phyloP scores from a whole-genome alignment of 2,888 invertebrate genomes.

The Dasypogon diadema region DNA sequence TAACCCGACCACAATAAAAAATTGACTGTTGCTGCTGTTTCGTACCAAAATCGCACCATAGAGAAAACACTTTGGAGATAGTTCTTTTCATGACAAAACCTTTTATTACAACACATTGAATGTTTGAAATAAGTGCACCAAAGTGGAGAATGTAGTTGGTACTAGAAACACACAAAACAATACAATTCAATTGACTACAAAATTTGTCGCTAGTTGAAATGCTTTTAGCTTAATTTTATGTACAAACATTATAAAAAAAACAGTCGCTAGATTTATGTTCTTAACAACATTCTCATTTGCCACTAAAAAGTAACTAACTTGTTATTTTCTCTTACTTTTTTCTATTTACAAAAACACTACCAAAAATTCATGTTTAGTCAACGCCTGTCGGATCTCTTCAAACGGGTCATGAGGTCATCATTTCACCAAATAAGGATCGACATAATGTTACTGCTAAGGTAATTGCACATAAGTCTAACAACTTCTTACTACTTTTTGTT shows the following conservation, averaged over 20 bases:
- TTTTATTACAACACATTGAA: too few relatives aligned
- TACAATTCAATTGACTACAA: too few relatives aligned
- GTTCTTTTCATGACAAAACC: too few relatives aligned
- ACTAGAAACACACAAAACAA: too few relatives aligned
- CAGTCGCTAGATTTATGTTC: slow-evolving; percentile 29
- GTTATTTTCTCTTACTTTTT: slow-evolving; percentile 21
- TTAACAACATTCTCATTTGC: slow-evolving; percentile 17
- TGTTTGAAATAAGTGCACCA: too few relatives aligned
- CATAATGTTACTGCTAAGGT: slow-evolving; percentile 86
- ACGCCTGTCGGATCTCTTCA: slow-evolving; percentile 93
- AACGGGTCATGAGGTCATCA: slow-evolving; percentile 90
- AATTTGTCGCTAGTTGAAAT: background rate
- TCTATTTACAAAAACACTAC: slow-evolving; percentile 10
- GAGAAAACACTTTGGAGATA: too few relatives aligned
- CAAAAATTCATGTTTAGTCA: slow-evolving; percentile 75
- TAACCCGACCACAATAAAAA: too few relatives aligned
- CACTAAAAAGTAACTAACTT: slow-evolving; percentile 50
- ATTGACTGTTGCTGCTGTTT: too few relatives aligned
- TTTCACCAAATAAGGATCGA: slow-evolving; percentile 90
- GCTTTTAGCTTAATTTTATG: background rate
- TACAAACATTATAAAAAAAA: background rate
- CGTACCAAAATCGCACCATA: too few relatives aligned
- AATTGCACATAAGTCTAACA: slow-evolving; percentile 61
- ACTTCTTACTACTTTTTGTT: slow-evolving; percentile 22
- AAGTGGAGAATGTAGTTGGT: too few relatives aligned